phyloP scores from a whole-genome alignment of 2,797 vertebrate species.

The Coluber constrictor region DNA sequence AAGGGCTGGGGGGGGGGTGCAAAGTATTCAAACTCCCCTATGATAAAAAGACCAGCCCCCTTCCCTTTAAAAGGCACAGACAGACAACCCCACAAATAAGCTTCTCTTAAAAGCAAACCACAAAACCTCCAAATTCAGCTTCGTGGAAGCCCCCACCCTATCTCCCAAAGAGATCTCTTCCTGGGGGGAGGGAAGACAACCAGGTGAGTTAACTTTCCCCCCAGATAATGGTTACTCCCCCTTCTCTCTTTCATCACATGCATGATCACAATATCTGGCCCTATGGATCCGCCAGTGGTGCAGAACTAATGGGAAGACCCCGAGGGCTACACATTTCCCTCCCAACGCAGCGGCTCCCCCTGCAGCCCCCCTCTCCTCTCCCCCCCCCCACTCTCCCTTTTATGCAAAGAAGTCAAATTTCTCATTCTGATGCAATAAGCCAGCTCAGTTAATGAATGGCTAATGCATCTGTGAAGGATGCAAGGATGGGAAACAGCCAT shows the following conservation, averaged over 20 bases:
- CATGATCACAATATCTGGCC: not conserved
- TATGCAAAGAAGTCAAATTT: constrained; percentile 50
- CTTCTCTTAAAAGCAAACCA: not conserved
- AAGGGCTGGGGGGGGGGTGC: not conserved
- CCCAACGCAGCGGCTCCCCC: not conserved
- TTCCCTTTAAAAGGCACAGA: not conserved
- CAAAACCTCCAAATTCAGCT: not conserved
- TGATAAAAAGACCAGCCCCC: not conserved
- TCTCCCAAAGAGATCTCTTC: not conserved
- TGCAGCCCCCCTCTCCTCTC: not conserved
- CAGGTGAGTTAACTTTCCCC: no score
- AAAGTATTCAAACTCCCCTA: not conserved
- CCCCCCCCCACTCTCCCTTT: not conserved
- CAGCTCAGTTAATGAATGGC: constrained; percentile 51
- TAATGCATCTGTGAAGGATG: constrained; percentile 41
- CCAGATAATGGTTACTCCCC: no score
- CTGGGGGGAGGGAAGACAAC: not conserved
- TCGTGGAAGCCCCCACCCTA: not conserved
- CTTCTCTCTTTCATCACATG: not conserved
- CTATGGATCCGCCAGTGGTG: not conserved
- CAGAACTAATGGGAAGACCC: constrained; percentile 8
- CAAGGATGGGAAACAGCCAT: not conserved
- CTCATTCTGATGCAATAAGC: constrained; percentile 52
- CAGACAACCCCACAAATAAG: not conserved
- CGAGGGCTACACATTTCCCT: not conserved